A percentile compares a stretch with the other conserved stretches of the same genome.
Evolutionary conservation across 2,797 vertebrate genomes (phyloP).

Genomic region (Pristis pectinata): DNA sequence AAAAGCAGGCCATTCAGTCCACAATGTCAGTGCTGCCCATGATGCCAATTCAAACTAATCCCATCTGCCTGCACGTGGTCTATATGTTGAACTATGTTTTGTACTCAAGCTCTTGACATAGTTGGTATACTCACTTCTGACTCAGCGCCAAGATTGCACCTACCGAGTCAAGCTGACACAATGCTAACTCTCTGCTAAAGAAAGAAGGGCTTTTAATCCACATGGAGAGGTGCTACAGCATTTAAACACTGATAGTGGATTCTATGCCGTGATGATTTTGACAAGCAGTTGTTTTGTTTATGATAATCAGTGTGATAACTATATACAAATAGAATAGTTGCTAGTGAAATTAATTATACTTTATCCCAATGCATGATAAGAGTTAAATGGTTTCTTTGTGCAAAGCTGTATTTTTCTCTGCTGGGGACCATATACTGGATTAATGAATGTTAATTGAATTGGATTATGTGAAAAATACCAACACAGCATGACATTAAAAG

Average conservation of each 20-base stretch:
- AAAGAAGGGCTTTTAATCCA: not conserved
- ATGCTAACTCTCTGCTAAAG: not conserved
- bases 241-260: slow-evolving; percentile 2
- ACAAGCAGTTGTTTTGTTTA: not conserved
- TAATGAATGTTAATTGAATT: slow-evolving; percentile 25
- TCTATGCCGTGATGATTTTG: slow-evolving; percentile 6
- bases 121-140: not conserved
- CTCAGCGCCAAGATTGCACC: not conserved
- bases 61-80: too few species aligned
- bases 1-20: too few species aligned
- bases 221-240: not conserved
- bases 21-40: not conserved
- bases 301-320: slow-evolving; percentile 10
- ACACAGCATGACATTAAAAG: not conserved
- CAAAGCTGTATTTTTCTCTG: slow-evolving; percentile 28
- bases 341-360: slow-evolving; percentile 9
- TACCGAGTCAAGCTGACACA: not conserved
- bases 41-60: not conserved
- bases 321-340: slow-evolving; percentile 2
- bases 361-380: slow-evolving; percentile 15
- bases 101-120: too few species aligned
- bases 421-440: not conserved
- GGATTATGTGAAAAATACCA: slow-evolving; percentile 18
- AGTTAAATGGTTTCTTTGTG: slow-evolving; percentile 28
- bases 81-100: not conserved